Percentiles rank a stretch among this genome's conserved stretches.
Conservation (phyloP, 1,140 invertebrate genomes). For the Drosophila melanica region DNA sequence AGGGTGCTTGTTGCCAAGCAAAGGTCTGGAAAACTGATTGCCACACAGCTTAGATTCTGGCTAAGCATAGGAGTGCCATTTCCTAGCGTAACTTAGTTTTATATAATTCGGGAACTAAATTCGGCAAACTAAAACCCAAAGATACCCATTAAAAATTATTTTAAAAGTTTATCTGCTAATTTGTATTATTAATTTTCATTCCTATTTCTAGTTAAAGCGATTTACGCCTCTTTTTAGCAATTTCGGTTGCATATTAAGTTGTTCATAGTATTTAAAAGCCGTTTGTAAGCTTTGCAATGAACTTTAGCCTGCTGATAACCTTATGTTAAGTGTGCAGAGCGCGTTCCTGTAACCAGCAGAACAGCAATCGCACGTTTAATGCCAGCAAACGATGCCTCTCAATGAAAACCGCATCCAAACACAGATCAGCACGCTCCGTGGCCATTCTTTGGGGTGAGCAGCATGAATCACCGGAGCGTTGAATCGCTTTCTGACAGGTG, state of each 20-base stretch:
- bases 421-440: neutral
- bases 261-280: too few species aligned
- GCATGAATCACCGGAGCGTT: constrained; percentile 18
- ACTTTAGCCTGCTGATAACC: neutral
- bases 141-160: too few species aligned
- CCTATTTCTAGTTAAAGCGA: too few species aligned
- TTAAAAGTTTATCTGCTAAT: too few species aligned
- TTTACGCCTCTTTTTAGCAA: too few species aligned
- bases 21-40: neutral
- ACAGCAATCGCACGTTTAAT: neutral
- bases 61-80: too few species aligned
- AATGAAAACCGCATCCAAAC: neutral
- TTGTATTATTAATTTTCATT: too few species aligned
- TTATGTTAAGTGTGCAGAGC: neutral
- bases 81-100: too few species aligned
- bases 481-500: constrained; percentile 19
- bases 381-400: neutral
- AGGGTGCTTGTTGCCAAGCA: neutral
- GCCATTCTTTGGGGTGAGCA: neutral
- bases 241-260: too few species aligned
- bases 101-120: too few species aligned
- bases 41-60: constrained; percentile 1
- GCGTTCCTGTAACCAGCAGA: neutral
- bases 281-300: neutral
- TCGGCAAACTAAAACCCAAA: too few species aligned